phyloP scores from a whole-genome alignment of 2,797 vertebrate genomes.

The Cuculus canorus region DNA sequence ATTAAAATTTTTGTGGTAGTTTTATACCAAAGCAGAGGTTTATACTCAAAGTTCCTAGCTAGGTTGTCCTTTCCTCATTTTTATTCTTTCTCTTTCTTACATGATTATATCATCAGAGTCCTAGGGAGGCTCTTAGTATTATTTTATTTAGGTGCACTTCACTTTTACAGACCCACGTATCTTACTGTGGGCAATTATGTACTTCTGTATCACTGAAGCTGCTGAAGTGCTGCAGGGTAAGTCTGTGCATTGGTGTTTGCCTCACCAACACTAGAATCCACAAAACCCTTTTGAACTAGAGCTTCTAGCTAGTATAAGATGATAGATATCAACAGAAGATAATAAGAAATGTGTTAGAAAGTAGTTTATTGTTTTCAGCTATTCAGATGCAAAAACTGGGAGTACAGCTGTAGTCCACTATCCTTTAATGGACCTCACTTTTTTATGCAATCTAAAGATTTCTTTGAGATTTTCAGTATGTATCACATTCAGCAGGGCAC shows the following conservation, averaged over 20 bases:
- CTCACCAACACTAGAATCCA: neutral
- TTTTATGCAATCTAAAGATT: conserved; percentile 23
- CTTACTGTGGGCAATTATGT: neutral
- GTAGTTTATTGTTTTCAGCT: neutral
- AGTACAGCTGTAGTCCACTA: neutral
- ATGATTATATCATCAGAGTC: neutral
- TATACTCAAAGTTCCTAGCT: neutral
- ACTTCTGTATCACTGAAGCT: neutral
- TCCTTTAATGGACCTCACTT: neutral
- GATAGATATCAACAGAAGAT: neutral
- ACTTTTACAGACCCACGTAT: neutral
- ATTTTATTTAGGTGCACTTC: neutral
- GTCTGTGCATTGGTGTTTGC: neutral
- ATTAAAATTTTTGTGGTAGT: neutral
- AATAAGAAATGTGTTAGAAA: neutral
- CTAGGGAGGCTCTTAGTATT: neutral
- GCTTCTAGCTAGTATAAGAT: neutral
- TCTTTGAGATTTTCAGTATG: conserved; percentile 32
- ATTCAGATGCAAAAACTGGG: neutral
- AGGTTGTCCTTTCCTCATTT: neutral
- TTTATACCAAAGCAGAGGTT: neutral
- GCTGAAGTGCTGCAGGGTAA: neutral
- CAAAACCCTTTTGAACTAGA: neutral
- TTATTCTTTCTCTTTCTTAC: neutral
- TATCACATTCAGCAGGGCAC: conserved; percentile 25